Base-by-base conservation (phyloP, 2,113 vertebrate species). In the Riparia riparia region DNA sequence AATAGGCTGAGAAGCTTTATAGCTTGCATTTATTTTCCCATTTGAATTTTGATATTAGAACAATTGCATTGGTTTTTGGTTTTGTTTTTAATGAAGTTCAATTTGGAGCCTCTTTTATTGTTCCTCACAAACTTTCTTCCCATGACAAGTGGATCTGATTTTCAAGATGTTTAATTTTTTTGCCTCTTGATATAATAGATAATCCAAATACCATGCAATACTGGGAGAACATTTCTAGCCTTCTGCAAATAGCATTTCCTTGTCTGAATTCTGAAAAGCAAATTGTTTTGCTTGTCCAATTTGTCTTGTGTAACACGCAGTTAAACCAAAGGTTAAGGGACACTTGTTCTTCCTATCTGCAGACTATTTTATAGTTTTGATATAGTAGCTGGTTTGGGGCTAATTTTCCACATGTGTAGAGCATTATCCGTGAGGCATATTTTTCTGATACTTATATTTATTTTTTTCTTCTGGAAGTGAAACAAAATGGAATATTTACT, bases 171-270 rank as follows among this genome's bases (percentile, higher is more conserved):
- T 41, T 47, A 68, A 7, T 61, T 51, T 94, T 80, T 90, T 93
- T 93, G 49, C 58, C 24, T 90, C 82, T 64, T 94, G 29, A 66
- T 76, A 16, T 29, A 51, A 87, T 64, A 82, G 78, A 41, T 77
- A 68, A 65, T 73, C 58, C 56, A 86, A 83, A 61, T 64, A 76
- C 50, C n/a, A 10, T 7, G 7, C 29, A 89, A 80, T 86, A 51
- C 14, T 53, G 57, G 34, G 61, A 89, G 78, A 89, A 63, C 11
- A 5, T 14, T 84, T 77, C 73, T 73, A 82, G 77, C 25, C 71
- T 93, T 89, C 50, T 94, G 87, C 50, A 86, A 82, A 70, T 54
- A 92, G 28, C 44, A 53, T 87, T 93, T 93, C 26, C 53, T 82
- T 87, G 29, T 90, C 70, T 0, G 29, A 77, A 51, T 79, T 82